A percentile compares a stretch with the other conserved stretches of the same genome.
These are phyloP conservation scores for Dryoscopus gambensis DNA, from an alignment of 2,113 vertebrate species.

Conservation along the genomic window DNA sequence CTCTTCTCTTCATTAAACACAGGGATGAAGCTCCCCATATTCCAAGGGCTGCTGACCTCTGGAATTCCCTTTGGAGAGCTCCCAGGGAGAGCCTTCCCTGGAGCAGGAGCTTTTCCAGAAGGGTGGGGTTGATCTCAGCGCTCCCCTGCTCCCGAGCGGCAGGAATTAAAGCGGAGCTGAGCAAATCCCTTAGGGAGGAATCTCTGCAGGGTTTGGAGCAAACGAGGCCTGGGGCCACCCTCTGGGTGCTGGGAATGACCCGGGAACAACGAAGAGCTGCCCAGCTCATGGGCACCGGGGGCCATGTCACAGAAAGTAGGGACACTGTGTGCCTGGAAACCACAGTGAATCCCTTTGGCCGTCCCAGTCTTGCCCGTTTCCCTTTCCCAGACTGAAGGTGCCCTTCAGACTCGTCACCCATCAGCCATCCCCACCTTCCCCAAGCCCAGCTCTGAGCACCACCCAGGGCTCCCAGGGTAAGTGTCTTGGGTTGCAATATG, in stretches of 20 bases:
- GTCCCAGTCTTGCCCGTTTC: background rate
- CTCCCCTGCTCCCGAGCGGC: background rate
- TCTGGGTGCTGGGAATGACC: background rate
- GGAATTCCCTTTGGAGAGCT: background rate
- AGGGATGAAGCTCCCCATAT: background rate
- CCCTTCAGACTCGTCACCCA: rapidly evolving
- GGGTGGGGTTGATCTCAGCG: background rate
- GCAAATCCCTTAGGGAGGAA: background rate
- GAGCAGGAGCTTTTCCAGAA: background rate
- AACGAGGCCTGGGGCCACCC: background rate
- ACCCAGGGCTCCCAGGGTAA: too few relatives aligned
- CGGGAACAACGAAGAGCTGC: background rate
- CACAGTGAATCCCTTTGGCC: background rate
- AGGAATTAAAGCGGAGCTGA: background rate
- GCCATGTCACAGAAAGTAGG: background rate
- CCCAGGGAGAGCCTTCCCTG: background rate
- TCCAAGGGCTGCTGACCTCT: background rate
- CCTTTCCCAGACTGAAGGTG: background rate
- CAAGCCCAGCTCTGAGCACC: background rate
- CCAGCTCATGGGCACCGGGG: background rate
- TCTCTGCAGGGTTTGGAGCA: background rate
- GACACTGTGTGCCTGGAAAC: background rate
- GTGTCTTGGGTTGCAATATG: too few relatives aligned
- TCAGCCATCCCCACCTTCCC: background rate
- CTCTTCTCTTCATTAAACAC: background rate